These are phyloP conservation scores for Laticauda colubrina DNA, from an alignment of 2,113 vertebrate genomes.

Conservation along the genomic window DNA sequence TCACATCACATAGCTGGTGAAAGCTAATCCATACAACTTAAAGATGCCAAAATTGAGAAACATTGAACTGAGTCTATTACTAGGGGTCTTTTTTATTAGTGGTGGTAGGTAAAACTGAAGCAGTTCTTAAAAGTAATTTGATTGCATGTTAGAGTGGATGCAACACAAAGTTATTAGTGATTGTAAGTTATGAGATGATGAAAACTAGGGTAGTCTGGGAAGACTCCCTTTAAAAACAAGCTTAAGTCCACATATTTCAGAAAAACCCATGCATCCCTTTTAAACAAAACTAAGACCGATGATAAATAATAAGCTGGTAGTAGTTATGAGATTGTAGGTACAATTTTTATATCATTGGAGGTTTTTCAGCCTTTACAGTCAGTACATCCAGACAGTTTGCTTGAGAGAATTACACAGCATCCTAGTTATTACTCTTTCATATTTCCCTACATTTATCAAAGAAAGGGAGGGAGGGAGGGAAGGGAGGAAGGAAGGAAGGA, in stretches of 20 bases:
- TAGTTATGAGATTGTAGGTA: neutral
- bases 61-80: neutral
- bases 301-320: neutral
- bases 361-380: neutral
- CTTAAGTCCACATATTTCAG: no score
- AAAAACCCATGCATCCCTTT: neutral
- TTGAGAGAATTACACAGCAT: neutral
- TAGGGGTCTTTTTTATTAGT: neutral
- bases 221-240: neutral
- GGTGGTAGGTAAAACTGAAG: neutral
- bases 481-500: neutral
- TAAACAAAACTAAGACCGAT: neutral
- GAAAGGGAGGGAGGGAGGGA: neutral
- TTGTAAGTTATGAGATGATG: neutral
- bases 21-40: neutral
- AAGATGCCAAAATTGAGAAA: neutral
- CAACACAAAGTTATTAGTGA: neutral
- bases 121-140: neutral
- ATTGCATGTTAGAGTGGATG: neutral
- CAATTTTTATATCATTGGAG: neutral
- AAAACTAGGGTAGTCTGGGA: neutral
- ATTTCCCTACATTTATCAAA: neutral
- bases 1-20: neutral
- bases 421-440: neutral
- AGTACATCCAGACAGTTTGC: neutral